phyloP scores from a whole-genome alignment of 2,113 vertebrate species.

The Vulpes lagopus region DNA sequence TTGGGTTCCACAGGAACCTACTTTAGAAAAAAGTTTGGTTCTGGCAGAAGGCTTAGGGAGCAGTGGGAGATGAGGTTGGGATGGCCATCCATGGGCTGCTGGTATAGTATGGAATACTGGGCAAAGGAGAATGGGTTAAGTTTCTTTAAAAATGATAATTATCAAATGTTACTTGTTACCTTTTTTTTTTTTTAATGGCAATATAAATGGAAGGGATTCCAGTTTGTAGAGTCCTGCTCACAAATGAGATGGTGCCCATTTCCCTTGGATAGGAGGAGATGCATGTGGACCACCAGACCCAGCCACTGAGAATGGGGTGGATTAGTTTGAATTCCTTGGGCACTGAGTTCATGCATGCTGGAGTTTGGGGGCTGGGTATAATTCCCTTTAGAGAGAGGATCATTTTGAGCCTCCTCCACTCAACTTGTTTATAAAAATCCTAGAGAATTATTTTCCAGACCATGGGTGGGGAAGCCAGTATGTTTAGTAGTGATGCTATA shows the following conservation, averaged over 20 bases:
- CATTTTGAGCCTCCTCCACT: slow-evolving; percentile 7
- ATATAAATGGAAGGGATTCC: not conserved
- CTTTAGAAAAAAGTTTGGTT: not conserved
- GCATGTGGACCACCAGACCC: not conserved
- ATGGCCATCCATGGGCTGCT: not conserved
- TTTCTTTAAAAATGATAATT: not conserved
- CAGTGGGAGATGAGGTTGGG: not conserved
- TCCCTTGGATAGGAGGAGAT: not conserved
- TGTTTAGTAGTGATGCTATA: slow-evolving; percentile 64
- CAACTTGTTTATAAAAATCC: slow-evolving; percentile 72
- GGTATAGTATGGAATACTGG: not conserved
- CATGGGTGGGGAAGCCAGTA: slow-evolving; percentile 4
- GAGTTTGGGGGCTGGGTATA: slow-evolving; percentile 26
- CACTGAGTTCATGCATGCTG: not conserved
- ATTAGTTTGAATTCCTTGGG: slow-evolving; percentile 47
- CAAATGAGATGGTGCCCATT: not conserved
- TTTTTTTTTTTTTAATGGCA: not conserved
- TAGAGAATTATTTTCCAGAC: slow-evolving; percentile 73
- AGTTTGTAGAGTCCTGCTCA: not conserved
- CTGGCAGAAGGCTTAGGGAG: not conserved
- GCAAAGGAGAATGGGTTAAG: not conserved
- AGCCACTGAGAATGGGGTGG: not conserved
- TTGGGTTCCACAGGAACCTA: not conserved
- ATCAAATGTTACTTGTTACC: not conserved
- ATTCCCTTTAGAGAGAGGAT: slow-evolving; percentile 57